A percentile compares a stretch with the other conserved stretches of the same genome.
Evolutionary conservation across 92 coral and sea anemone genomes (phyloP).

Genomic region (Porites cylindrica): DNA sequence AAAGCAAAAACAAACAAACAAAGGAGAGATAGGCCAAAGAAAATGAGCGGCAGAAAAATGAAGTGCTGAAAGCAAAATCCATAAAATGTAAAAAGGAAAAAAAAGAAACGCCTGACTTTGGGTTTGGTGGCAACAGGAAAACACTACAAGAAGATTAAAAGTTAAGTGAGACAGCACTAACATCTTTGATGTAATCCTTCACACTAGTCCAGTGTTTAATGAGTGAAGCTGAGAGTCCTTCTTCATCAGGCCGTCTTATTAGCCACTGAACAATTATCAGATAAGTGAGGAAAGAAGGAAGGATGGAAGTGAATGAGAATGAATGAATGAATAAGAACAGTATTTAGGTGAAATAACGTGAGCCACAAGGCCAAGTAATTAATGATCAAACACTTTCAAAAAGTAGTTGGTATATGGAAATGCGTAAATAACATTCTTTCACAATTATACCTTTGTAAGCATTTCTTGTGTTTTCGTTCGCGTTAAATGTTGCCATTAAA

Average conservation of each 20-base stretch:
- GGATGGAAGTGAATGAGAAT: not conserved
- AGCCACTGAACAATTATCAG: conserved; percentile 57
- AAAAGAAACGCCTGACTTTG: not conserved
- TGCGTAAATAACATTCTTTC: no score
- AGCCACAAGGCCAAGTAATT: no score
- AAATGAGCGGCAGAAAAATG: not conserved
- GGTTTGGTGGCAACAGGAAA: not conserved
- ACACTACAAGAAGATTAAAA: not conserved
- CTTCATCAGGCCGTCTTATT: conserved; percentile 73
- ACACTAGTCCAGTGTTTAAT: conserved; percentile 83
- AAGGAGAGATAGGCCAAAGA: not conserved
- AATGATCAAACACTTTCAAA: no score
- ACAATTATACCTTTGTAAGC: no score
- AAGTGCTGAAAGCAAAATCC: not conserved
- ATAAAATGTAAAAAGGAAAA: not conserved
- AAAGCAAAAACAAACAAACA: not conserved
- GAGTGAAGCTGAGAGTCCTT: conserved; percentile 77
- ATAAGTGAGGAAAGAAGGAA: conserved; percentile 12
- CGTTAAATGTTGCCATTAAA: no score
- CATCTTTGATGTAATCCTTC: conserved; percentile 88
- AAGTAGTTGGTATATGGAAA: no score
- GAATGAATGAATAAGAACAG: conserved; percentile 23
- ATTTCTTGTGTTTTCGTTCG: no score
- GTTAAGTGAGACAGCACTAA: conserved; percentile 58
- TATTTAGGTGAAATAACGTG: no score